These are phyloP conservation scores for Thereva unica DNA, from an alignment of 2,888 invertebrate species.

Conservation along the genomic window DNA sequence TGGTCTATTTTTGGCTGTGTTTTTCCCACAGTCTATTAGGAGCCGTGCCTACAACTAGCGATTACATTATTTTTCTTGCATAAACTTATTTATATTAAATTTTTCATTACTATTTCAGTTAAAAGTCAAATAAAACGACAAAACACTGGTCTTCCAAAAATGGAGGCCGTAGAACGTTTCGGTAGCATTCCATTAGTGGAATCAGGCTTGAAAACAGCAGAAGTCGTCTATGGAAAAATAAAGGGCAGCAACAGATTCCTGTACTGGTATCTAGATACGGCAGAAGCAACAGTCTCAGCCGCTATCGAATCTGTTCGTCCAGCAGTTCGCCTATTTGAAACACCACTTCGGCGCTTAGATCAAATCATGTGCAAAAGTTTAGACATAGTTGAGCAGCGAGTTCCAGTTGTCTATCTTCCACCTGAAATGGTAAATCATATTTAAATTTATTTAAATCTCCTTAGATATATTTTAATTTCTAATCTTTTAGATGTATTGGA, in stretches of 20 bases:
- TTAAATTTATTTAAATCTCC: conserved; percentile 45
- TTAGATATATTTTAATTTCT: conserved; percentile 1
- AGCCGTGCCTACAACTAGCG: no score
- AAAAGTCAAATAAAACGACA: conserved; percentile 41
- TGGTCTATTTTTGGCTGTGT: no score
- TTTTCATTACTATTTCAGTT: conserved; percentile 14
- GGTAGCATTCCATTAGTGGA: conserved; percentile 82
- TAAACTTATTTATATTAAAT: no score
- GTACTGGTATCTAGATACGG: conserved; percentile 75
- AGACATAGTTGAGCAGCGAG: conserved; percentile 80
- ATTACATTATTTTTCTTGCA: no score
- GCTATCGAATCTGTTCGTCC: conserved; percentile 76
- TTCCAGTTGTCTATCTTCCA: conserved; percentile 81
- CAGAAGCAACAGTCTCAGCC: conserved; percentile 73
- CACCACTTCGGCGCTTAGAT: conserved; percentile 74
- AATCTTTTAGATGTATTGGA: conserved; percentile 71
- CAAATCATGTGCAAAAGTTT: conserved; percentile 79
- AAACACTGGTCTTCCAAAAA: conserved; percentile 57
- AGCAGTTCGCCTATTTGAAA: conserved; percentile 71
- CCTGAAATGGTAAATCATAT: conserved; percentile 74
- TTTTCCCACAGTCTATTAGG: no score
- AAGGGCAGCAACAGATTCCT: conserved; percentile 76
- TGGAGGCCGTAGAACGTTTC: conserved; percentile 76
- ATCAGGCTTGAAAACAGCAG: conserved; percentile 73
- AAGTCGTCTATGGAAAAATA: conserved; percentile 73